Percentiles rank a stretch among this genome's conserved stretches.
Conservation (phyloP, 2,113 vertebrate species). For the Rhabdomys dilectus region DNA sequence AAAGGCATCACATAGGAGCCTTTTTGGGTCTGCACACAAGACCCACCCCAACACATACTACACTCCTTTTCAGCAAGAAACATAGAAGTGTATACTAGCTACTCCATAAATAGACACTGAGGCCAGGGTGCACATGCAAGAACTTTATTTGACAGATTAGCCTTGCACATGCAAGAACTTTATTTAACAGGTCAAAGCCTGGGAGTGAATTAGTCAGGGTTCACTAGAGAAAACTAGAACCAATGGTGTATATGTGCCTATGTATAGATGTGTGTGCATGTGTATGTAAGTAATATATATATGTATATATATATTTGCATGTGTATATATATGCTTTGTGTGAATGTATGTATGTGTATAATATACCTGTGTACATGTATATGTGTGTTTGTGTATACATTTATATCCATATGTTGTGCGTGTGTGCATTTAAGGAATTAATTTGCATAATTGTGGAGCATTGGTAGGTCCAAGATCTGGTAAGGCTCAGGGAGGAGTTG, state of each 20-base stretch:
- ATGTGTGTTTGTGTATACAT: rapidly evolving
- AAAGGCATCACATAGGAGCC: background rate
- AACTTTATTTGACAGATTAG: background rate
- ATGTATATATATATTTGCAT: background rate
- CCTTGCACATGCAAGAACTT: too few species aligned
- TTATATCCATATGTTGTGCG: too few species aligned
- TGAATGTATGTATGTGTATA: background rate
- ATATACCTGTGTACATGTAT: rapidly evolving
- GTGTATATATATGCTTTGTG: too few species aligned
- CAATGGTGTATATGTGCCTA: too few species aligned
- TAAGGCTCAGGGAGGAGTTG: background rate
- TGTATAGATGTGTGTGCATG: too few species aligned
- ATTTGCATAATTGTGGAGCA: background rate
- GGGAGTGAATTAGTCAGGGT: rapidly evolving
- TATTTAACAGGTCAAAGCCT: background rate
- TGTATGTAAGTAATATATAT: too few species aligned
- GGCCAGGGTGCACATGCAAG: background rate
- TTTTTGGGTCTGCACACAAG: background rate
- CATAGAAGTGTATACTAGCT: background rate
- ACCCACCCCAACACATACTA: too few species aligned
- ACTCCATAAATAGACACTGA: background rate
- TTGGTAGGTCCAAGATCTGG: background rate
- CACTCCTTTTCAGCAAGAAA: background rate
- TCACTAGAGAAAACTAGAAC: background rate
- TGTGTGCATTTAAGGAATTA: background rate